Conservation (phyloP, 1,140 invertebrate genomes). For the Mylabris phalerata region DNA sequence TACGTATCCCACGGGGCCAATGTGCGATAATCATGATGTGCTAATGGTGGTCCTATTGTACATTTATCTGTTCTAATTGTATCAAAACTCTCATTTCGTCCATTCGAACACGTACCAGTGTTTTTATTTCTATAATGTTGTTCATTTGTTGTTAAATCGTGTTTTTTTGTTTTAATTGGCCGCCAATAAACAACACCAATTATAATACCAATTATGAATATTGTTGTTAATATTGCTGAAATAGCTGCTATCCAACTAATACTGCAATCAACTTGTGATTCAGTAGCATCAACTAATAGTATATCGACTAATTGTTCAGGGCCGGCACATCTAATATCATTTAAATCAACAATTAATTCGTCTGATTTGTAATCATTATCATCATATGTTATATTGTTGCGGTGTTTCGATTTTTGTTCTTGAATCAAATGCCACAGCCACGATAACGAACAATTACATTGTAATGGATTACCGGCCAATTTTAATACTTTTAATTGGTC, state of each 20-base stretch:
- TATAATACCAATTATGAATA: slow-evolving; percentile 49
- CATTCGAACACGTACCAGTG: slow-evolving; percentile 22
- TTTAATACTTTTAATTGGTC: slow-evolving; percentile 62
- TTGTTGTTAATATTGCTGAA: slow-evolving; percentile 49
- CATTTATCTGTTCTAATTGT: slow-evolving; percentile 46
- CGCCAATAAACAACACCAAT: slow-evolving; percentile 51
- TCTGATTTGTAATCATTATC: slow-evolving; percentile 34
- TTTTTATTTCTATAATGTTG: slow-evolving; percentile 37
- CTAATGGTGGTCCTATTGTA: slow-evolving; percentile 49
- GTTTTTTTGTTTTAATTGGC: slow-evolving; percentile 47
- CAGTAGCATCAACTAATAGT: slow-evolving; percentile 48
- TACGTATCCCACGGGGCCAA: slow-evolving; percentile 53
- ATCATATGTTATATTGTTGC: slow-evolving; percentile 33
- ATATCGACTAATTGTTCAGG: slow-evolving; percentile 47
- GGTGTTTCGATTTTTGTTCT: slow-evolving; percentile 41
- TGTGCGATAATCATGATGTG: slow-evolving; percentile 49
- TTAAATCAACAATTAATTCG: slow-evolving; percentile 38
- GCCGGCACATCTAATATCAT: slow-evolving; percentile 49
- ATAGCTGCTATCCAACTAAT: slow-evolving; percentile 52
- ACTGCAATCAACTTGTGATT: slow-evolving; percentile 54
- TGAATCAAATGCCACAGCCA: slow-evolving; percentile 75
- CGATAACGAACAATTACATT: slow-evolving; percentile 79
- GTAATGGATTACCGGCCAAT: slow-evolving; percentile 73
- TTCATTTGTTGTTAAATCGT: slow-evolving; percentile 44
- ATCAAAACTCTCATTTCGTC: slow-evolving; percentile 14